phyloP scores from a whole-genome alignment of 2,797 vertebrate species.

The Rousettus madagascariensis region DNA sequence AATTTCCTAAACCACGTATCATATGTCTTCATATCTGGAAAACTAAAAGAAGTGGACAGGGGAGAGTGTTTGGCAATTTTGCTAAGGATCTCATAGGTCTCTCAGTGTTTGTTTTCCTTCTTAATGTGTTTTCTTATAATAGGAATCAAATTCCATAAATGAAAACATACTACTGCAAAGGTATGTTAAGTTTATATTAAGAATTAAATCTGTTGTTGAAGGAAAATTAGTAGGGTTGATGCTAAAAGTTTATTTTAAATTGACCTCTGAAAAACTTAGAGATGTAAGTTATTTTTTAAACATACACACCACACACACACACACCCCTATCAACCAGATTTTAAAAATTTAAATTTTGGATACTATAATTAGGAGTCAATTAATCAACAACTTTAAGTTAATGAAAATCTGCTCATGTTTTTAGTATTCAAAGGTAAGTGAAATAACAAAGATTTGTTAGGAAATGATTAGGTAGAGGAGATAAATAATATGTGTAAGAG shows the following conservation, averaged over 20 bases:
- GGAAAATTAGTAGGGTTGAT: neutral
- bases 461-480: neutral
- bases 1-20: neutral
- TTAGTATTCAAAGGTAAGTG: neutral
- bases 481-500: neutral
- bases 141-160: neutral
- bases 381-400: constrained; percentile 3
- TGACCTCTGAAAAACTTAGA: neutral
- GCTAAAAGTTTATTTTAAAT: constrained; percentile 15
- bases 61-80: neutral
- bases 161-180: neutral
- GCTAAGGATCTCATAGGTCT: neutral
- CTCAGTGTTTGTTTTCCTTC: constrained; percentile 6
- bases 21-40: neutral
- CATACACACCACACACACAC: neutral
- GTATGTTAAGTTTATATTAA: neutral
- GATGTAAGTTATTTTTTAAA: neutral
- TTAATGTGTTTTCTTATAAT: neutral
- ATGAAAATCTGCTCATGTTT: neutral
- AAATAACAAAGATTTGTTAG: constrained; percentile 31
- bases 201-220: constrained; percentile 24
- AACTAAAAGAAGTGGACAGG: neutral
- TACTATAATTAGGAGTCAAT: constrained; percentile 8
- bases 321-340: neutral
- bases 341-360: neutral